A percentile compares a stretch with the other conserved stretches of the same genome.
Conservation (phyloP, 2,888 invertebrate species). For the Parelbella ahira region DNA sequence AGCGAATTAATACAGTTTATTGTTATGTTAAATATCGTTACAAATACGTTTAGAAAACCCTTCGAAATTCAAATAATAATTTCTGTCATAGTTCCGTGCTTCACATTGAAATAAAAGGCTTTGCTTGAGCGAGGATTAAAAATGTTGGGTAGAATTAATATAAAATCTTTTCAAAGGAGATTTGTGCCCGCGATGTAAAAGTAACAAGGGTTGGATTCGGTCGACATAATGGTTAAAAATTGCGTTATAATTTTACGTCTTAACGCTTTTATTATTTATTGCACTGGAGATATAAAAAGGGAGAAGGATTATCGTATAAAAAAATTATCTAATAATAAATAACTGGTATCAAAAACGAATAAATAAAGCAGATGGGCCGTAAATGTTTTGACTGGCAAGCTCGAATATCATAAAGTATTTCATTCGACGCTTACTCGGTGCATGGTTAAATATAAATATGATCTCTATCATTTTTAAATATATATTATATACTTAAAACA, state of each 20-base stretch:
- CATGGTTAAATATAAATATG: conserved; percentile 7
- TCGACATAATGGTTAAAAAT: conserved; percentile 35
- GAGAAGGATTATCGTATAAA: conserved; percentile 20
- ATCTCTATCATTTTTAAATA: too few species aligned
- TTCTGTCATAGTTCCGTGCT: conserved; percentile 31
- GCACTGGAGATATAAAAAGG: conserved; percentile 17
- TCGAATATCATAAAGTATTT: conserved; percentile 7
- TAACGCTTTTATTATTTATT: conserved; percentile 24
- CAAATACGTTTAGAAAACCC: conserved; percentile 34
- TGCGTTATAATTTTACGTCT: conserved; percentile 26
- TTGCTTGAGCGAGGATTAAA: conserved; percentile 21
- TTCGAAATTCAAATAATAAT: conserved; percentile 30
- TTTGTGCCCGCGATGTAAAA: conserved; percentile 40
- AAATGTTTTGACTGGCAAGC: conserved; percentile 24
- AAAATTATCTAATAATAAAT: conserved; percentile 21
- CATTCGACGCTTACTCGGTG: conserved; percentile 3
- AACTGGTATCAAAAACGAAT: conserved; percentile 16
- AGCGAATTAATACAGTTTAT: conserved; percentile 54
- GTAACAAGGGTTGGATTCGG: conserved; percentile 43
- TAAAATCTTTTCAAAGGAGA: conserved; percentile 38
- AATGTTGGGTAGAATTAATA: conserved; percentile 36
- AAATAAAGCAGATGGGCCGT: conserved; percentile 17
- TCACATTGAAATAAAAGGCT: conserved; percentile 22
- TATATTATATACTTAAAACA: too few species aligned
- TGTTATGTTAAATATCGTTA: conserved; percentile 52